Conservation (phyloP, 2,888 invertebrate species). For the Achlya flavicornis region DNA sequence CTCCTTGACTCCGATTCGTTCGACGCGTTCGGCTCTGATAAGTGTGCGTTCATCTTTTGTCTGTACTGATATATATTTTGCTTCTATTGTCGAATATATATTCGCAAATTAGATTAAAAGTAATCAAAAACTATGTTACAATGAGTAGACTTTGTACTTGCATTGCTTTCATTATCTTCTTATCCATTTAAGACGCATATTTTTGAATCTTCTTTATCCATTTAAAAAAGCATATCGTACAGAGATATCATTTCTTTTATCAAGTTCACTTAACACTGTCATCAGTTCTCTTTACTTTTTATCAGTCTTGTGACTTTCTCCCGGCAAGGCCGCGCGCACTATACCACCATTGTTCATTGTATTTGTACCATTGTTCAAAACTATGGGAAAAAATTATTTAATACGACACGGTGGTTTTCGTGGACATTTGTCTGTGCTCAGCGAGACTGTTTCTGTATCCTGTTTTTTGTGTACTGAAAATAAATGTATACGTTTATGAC, state of each 20-base stretch:
- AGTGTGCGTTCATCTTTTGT: too few species aligned
- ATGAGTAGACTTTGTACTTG: too few species aligned
- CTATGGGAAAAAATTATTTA: constrained; percentile 8
- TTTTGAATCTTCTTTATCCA: neutral
- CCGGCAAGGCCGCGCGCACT: constrained; percentile 44
- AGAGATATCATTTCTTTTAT: neutral
- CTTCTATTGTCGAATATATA: too few species aligned
- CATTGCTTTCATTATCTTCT: too few species aligned
- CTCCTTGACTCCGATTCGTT: too few species aligned
- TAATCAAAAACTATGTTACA: too few species aligned
- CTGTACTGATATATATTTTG: too few species aligned
- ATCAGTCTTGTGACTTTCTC: constrained; percentile 39
- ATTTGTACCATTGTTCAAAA: constrained; percentile 25
- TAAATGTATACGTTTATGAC: neutral
- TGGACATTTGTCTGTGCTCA: constrained; percentile 11
- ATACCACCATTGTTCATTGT: constrained; percentile 47
- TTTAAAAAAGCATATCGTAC: neutral
- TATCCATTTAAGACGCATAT: neutral
- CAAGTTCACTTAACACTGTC: neutral
- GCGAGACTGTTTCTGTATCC: neutral
- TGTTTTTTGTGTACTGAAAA: neutral
- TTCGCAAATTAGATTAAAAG: too few species aligned
- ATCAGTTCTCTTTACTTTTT: neutral
- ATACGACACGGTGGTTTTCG: neutral
- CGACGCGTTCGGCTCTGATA: too few species aligned